Evolutionary conservation across 2,888 invertebrate genomes (phyloP).

Genomic region (Tetheella fluctuosa): DNA sequence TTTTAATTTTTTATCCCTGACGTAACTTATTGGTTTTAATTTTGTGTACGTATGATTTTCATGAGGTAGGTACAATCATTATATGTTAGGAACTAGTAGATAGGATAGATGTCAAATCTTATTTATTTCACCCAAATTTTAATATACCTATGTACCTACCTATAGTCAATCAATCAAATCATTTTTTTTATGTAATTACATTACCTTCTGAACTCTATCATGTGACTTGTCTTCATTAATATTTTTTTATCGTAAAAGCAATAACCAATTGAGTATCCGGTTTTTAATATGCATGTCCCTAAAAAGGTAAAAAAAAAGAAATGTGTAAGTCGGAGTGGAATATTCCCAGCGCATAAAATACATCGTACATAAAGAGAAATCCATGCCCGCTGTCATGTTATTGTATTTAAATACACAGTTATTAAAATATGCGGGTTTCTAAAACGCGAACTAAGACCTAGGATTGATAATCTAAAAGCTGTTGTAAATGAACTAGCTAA

Average conservation of each 20-base stretch:
- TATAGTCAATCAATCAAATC: too few relatives aligned
- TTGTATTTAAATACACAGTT: constrained; percentile 6
- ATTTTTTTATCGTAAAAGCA: neutral
- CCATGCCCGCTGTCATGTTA: neutral
- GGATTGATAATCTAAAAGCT: constrained; percentile 38
- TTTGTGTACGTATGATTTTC: too few relatives aligned
- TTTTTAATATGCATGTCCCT: neutral
- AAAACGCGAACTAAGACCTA: constrained; percentile 15
- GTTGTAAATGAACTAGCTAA: constrained; percentile 52
- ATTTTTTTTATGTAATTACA: too few relatives aligned
- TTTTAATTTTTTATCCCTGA: too few relatives aligned
- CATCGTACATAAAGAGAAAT: neutral
- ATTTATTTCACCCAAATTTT: too few relatives aligned
- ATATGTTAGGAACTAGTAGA: too few relatives aligned
- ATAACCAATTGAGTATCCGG: neutral
- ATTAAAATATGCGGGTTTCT: neutral
- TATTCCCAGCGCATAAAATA: neutral
- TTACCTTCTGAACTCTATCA: neutral
- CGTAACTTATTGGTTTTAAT: too few relatives aligned
- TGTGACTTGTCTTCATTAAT: neutral
- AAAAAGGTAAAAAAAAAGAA: neutral
- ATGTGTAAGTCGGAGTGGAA: neutral
- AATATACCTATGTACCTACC: too few relatives aligned
- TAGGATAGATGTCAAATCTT: too few relatives aligned
- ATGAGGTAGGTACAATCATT: too few relatives aligned